Evolutionary conservation across 2,888 invertebrate genomes (phyloP).

Genomic region (Argynnis bischoffii): DNA sequence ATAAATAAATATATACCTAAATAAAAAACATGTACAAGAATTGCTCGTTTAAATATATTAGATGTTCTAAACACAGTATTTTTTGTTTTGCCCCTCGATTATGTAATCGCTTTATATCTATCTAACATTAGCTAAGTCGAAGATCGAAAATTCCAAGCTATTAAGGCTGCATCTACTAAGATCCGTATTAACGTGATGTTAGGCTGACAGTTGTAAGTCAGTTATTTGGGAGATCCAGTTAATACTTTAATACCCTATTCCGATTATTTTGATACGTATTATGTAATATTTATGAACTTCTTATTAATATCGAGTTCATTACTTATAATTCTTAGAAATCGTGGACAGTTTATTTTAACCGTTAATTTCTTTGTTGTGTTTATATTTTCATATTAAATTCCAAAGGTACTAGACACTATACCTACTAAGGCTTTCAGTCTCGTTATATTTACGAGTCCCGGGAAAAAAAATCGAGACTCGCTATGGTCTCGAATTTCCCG

Average conservation of each 20-base stretch:
- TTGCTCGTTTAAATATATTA: too few species aligned
- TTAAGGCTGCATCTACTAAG: slow-evolving; percentile 5
- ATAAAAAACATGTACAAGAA: too few species aligned
- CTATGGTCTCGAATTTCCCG: too few species aligned
- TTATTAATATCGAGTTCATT: background rate
- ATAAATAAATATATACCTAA: too few species aligned
- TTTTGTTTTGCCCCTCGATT: background rate
- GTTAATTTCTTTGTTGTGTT: background rate
- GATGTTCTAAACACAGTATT: background rate
- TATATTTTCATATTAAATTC: background rate
- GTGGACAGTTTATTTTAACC: background rate
- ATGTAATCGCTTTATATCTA: slow-evolving; percentile 3
- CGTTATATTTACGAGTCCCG: too few species aligned
- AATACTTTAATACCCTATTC: slow-evolving; percentile 16
- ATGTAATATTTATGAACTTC: slow-evolving; percentile 12
- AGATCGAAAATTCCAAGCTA: background rate
- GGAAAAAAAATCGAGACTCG: too few species aligned
- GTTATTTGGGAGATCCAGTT: slow-evolving; percentile 13
- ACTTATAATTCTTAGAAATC: slow-evolving; percentile 7
- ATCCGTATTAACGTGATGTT: slow-evolving; percentile 42
- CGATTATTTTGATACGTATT: slow-evolving; percentile 27
- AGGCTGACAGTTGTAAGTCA: slow-evolving; percentile 56
- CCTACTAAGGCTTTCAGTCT: too few species aligned
- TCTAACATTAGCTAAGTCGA: background rate
- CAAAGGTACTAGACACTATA: too few species aligned